Conservation (phyloP, 2,797 vertebrate species). For the Vultur gryphus region DNA sequence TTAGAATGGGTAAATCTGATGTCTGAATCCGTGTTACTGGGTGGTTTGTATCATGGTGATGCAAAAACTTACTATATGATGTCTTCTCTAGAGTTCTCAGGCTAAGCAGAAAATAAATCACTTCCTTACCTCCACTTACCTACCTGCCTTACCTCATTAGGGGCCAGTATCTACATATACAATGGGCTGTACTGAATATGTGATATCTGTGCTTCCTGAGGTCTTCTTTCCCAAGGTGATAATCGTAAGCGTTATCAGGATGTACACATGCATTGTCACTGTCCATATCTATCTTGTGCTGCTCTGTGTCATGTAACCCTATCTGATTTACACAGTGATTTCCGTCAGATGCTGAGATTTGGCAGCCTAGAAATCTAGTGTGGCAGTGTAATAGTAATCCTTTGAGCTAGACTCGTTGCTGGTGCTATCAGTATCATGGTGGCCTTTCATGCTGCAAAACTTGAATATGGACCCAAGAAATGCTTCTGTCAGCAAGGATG, state of each 20-base stretch:
- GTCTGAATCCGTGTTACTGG: not conserved
- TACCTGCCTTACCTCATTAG: not conserved
- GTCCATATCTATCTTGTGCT: not conserved
- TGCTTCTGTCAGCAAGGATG: not conserved
- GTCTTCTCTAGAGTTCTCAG: not conserved
- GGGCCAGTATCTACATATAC: not conserved
- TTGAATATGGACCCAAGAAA: not conserved
- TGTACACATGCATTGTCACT: not conserved
- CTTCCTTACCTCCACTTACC: not conserved
- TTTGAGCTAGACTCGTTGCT: not conserved
- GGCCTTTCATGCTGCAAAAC: not conserved
- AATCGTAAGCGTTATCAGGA: not conserved
- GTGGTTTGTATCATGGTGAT: not conserved
- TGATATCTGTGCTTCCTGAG: not conserved
- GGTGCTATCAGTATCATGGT: not conserved
- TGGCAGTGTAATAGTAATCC: not conserved
- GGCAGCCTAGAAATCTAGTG: not conserved
- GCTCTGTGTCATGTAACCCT: not conserved
- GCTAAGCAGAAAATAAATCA: not conserved
- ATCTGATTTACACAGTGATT: not conserved
- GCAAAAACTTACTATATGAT: not conserved
- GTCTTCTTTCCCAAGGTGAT: not conserved
- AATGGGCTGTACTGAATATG: not conserved
- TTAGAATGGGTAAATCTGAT: not conserved
- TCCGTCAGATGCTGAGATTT: not conserved